These are phyloP conservation scores for Podocnemis expansa DNA, from an alignment of 2,113 vertebrate species.

Conservation along the genomic window DNA sequence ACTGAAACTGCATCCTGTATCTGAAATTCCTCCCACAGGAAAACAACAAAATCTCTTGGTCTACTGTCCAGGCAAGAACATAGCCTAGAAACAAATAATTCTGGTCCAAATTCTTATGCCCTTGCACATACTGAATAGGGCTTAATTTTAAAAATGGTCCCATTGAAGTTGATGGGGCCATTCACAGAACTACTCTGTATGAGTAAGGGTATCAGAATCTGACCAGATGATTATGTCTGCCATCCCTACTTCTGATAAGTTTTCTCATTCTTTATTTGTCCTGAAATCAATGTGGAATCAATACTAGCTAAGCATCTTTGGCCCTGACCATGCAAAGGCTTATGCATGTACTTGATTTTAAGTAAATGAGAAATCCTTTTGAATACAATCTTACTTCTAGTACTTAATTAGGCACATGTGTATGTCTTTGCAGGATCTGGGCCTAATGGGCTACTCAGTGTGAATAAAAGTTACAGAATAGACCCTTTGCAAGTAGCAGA, in stretches of 20 bases:
- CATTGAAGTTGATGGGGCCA: not conserved
- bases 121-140: not conserved
- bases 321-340: not conserved
- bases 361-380: not conserved
- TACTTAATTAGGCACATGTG: not conserved
- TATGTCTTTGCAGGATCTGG: not conserved
- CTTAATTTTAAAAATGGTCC: not conserved
- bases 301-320: not conserved
- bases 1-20: not conserved
- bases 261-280: not conserved
- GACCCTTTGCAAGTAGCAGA: not conserved
- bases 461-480: not conserved
- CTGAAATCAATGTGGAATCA: constrained; percentile 8
- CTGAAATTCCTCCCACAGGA: not conserved
- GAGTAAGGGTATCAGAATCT: not conserved
- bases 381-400: not conserved
- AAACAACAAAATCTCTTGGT: not conserved
- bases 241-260: not conserved
- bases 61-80: not conserved
- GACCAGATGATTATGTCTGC: not conserved
- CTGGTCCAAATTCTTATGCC: not conserved
- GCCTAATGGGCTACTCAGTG: not conserved
- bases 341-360: not conserved
- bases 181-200: not conserved
- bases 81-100: not conserved